phyloP scores from a whole-genome alignment of 2,888 invertebrate species.

The Lydus trimaculatus region DNA sequence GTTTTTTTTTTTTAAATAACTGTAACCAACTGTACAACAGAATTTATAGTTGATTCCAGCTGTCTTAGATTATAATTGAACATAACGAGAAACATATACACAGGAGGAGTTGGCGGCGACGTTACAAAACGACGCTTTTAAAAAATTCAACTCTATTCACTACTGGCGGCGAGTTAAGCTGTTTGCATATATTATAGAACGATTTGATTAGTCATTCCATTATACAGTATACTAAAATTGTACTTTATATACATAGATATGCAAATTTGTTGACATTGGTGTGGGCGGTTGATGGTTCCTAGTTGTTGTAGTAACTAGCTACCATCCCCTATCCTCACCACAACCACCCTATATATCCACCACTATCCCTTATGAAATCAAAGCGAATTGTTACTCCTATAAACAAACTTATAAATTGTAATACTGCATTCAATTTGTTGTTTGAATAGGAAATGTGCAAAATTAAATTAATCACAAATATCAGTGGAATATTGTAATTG shows the following conservation, averaged over 20 bases:
- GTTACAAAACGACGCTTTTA: slow-evolving; percentile 7
- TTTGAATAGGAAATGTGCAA: slow-evolving; percentile 44
- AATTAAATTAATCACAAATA: slow-evolving; percentile 54
- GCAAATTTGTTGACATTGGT: slow-evolving; percentile 43
- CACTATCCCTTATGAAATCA: slow-evolving; percentile 34
- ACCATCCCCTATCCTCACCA: slow-evolving; percentile 3
- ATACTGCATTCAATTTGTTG: slow-evolving; percentile 51
- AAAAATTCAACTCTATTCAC: slow-evolving; percentile 23
- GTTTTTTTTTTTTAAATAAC: background rate
- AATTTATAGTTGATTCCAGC: slow-evolving; percentile 30
- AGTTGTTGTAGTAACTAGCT: slow-evolving; percentile 6
- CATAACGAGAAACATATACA: slow-evolving; percentile 22
- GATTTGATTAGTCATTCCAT: slow-evolving; percentile 46
- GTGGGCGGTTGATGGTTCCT: slow-evolving; percentile 16
- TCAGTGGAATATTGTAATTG: slow-evolving; percentile 35
- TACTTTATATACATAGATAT: slow-evolving; percentile 51
- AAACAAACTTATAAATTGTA: slow-evolving; percentile 47
- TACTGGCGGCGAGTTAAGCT: slow-evolving; percentile 39
- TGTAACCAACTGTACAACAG: slow-evolving; percentile 16
- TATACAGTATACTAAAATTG: slow-evolving; percentile 43
- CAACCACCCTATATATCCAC: slow-evolving; percentile 5
- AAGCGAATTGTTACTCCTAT: slow-evolving; percentile 40
- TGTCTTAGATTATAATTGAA: slow-evolving; percentile 29
- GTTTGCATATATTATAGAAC: slow-evolving; percentile 46
- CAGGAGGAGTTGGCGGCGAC: slow-evolving; percentile 16